Evolutionary conservation across 2,113 vertebrate genomes (phyloP), one percentile per base, ranked within the genome.

Genomic region (Gymnarchus niloticus): DNA sequence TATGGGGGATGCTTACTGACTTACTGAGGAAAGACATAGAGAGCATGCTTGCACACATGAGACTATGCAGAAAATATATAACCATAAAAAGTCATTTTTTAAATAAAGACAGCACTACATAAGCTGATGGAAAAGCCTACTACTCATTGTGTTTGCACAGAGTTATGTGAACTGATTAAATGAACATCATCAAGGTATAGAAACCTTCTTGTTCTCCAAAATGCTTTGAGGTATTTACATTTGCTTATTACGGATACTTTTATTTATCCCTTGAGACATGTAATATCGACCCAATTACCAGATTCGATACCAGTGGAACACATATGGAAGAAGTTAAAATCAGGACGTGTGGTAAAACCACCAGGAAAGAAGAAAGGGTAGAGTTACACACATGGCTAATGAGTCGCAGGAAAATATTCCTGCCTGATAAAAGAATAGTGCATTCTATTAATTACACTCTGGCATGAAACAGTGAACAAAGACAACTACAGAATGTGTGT

Each of bases 281-380:
- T 80, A 83, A 91, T 87, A 87, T 91, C 88, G 87, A 37, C 84
- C 23, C 51, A 85, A 78, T 85, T 85, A 48, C 51, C 51, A 84
- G 86, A 91, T 89, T 87, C 81, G 88, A 92, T 89, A 88, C 83
- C 88, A 87, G 90, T 57, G 88, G 88, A 87, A 88, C 80, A 73
- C 86, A 86, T 89, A 86, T 91, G 89, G 88, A 54, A 65, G 83
- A 78, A 84, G 86, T 85, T 86, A 84, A 80, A 88, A 85, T 88
- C 86, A 76, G 87, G 85, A 87, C 21, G 78, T 85, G 86, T 87
- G 73, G 86, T 88, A 73, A 88, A 86, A 85, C 88, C 87, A 86
- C 85, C 78, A 83, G 84, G 82, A 65, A 87, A 86, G 88, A 87
- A 87, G 77, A 89, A 86, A 86, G 84, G 81, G 77, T 77, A 80